These are phyloP conservation scores for Ceratina australensis DNA, from an alignment of 1,140 invertebrate species.

Conservation along the genomic window DNA sequence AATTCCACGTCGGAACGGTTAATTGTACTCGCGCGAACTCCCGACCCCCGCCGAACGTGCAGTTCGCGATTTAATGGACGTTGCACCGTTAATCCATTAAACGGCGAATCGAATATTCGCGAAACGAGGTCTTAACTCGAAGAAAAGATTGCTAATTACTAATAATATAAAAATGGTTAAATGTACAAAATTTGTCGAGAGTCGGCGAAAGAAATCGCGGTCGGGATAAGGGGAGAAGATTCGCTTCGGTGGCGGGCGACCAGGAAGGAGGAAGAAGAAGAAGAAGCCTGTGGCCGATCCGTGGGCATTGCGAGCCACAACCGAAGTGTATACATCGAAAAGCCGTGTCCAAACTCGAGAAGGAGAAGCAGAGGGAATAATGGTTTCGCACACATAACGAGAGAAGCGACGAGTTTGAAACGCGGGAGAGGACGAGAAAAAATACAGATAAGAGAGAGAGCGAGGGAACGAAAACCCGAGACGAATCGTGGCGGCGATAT, in stretches of 20 bases:
- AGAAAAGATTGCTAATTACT: too few species aligned
- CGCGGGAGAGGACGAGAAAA: neutral
- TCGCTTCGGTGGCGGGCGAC: neutral
- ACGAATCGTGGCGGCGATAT: neutral
- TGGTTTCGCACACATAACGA: constrained; percentile 39
- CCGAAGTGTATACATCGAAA: constrained; percentile 24
- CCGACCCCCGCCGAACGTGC: neutral
- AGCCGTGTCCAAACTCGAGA: neutral
- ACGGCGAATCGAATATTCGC: too few species aligned
- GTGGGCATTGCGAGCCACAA: constrained; percentile 27
- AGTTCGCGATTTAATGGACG: too few species aligned
- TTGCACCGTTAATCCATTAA: too few species aligned
- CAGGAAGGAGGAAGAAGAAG: constrained; percentile 5
- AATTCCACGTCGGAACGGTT: neutral
- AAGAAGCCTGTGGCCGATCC: neutral
- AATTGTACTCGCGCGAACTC: too few species aligned
- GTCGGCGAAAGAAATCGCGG: neutral
- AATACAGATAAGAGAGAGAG: neutral
- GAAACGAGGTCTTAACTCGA: too few species aligned
- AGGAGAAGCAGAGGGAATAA: constrained; percentile 17
- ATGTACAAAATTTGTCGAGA: too few species aligned
- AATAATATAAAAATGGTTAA: too few species aligned
- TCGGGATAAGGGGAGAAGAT: neutral
- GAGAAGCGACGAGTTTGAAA: constrained; percentile 19
- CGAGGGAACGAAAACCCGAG: neutral